Conservation (phyloP, 2,797 vertebrate genomes). For the Lerista edwardsae region DNA sequence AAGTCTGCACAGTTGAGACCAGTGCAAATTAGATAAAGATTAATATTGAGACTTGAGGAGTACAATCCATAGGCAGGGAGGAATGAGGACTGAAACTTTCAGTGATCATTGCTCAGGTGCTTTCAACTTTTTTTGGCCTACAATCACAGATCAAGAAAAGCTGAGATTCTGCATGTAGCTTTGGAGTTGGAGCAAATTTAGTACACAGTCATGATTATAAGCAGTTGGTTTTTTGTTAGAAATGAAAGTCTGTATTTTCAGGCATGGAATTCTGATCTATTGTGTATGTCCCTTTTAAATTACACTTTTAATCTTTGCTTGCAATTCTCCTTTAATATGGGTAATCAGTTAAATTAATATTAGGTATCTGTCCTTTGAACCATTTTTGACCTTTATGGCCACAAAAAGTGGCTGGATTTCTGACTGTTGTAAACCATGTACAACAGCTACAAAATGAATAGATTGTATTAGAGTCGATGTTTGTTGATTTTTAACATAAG, state of each 20-base stretch:
- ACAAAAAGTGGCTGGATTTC: background rate
- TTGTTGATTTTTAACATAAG: background rate
- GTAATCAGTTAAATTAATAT: background rate
- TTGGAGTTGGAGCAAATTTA: background rate
- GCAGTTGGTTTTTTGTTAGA: background rate
- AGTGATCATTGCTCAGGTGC: background rate
- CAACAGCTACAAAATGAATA: constrained; percentile 1
- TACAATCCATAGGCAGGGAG: background rate
- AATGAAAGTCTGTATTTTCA: background rate
- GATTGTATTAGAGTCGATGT: constrained; percentile 31
- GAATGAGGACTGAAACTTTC: background rate
- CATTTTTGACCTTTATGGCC: background rate
- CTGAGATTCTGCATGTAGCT: background rate
- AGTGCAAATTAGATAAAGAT: background rate
- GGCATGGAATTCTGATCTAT: background rate
- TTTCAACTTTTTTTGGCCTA: background rate
- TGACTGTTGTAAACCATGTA: constrained; percentile 4
- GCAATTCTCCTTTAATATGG: background rate
- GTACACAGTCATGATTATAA: background rate
- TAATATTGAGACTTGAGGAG: background rate
- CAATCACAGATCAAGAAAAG: background rate
- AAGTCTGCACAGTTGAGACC: background rate
- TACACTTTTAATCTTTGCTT: background rate
- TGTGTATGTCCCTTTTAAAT: background rate
- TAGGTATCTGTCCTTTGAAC: background rate